Conservation (phyloP, 37 sponge, comb jelly and placozoan genomes). For the Aplysina aerophoba region DNA sequence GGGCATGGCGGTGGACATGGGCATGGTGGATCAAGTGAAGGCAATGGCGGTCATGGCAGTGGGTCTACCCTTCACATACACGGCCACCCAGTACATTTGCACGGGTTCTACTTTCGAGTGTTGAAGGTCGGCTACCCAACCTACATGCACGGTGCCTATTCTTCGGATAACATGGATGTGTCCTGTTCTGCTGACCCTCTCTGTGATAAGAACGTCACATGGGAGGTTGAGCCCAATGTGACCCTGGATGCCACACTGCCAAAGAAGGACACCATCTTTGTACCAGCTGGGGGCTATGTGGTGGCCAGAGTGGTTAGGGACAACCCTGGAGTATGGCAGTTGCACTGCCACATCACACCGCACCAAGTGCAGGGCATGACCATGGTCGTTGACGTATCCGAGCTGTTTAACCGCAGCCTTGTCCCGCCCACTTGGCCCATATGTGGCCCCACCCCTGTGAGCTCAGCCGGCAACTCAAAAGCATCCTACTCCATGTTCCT, state of each 20-base stretch:
- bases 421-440: background rate
- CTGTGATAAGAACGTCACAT: background rate
- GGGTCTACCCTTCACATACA: background rate
- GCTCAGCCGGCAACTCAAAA: no score
- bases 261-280: constrained; percentile 14
- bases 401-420: background rate
- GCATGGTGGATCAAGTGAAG: background rate
- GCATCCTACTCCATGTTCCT: no score
- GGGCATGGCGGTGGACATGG: background rate
- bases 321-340: constrained; percentile 3
- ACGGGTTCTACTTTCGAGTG: constrained; percentile 76
- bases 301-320: background rate
- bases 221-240: background rate
- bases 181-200: background rate
- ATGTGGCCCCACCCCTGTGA: no score
- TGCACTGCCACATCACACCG: constrained; percentile 30
- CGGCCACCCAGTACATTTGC: constrained; percentile 76
- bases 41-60: background rate
- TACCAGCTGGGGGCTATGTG: constrained; percentile 22
- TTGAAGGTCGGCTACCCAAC: constrained; percentile 66
- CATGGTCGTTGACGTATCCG: background rate
- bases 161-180: background rate
- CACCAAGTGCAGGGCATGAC: constrained; percentile 9
- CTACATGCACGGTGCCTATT: constrained; percentile 22
- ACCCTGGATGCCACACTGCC: background rate